These are phyloP conservation scores for Spatula clypeata DNA, from an alignment of 2,797 vertebrate species.

Conservation along the genomic window DNA sequence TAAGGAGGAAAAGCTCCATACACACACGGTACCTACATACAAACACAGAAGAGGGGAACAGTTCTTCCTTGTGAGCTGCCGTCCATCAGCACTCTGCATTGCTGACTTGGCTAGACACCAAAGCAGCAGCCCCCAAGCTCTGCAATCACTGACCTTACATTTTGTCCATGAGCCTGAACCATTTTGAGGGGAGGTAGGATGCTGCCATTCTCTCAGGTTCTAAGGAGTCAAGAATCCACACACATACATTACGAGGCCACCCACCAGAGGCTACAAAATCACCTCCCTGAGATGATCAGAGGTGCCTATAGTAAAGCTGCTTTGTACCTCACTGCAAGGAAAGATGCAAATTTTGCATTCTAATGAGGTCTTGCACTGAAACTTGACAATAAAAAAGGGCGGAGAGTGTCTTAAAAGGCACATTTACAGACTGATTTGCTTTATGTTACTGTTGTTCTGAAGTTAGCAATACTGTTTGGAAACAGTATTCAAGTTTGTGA, in stretches of 20 bases:
- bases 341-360: neutral
- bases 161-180: neutral
- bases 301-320: neutral
- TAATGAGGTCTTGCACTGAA: neutral
- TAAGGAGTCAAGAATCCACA: neutral
- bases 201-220: neutral
- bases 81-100: neutral
- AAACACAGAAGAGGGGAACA: neutral
- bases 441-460: neutral
- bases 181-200: neutral
- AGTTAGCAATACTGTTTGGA: neutral
- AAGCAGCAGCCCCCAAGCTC: neutral
- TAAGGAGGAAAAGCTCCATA: neutral
- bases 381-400: neutral
- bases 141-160: neutral
- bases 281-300: neutral
- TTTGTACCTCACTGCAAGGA: neutral
- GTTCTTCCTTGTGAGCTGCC: neutral
- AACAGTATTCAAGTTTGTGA: neutral
- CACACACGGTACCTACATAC: fast-evolving
- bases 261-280: neutral
- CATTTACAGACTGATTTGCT: neutral
- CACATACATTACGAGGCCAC: neutral
- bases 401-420: neutral
- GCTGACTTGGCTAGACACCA: neutral